These are phyloP conservation scores for Oophaga pumilio DNA, from an alignment of 2,113 vertebrate genomes.

Conservation along the genomic window DNA sequence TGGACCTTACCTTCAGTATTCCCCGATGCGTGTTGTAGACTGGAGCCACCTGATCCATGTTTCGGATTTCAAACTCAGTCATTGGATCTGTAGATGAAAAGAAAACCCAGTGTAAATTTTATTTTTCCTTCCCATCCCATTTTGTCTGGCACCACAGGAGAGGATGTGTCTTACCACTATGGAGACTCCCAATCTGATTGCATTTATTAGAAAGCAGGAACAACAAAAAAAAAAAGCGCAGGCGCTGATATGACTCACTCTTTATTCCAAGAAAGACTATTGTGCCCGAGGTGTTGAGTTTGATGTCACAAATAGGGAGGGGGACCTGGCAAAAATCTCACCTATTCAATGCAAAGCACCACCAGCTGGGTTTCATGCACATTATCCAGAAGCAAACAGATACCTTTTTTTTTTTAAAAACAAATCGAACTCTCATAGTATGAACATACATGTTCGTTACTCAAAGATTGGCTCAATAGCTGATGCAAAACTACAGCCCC, in stretches of 20 bases:
- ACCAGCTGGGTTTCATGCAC: background rate
- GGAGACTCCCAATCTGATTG: background rate
- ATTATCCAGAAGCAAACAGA: too few relatives aligned
- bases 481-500: too few relatives aligned
- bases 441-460: too few relatives aligned
- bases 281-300: background rate
- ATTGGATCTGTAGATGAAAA: slow-evolving; percentile 67
- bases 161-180: background rate
- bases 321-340: background rate
- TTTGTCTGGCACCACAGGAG: background rate
- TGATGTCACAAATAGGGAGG: background rate
- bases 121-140: background rate
- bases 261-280: background rate
- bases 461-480: background rate
- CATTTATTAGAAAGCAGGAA: background rate
- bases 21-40: slow-evolving; percentile 74
- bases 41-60: slow-evolving; percentile 85
- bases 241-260: background rate
- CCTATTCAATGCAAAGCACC: background rate
- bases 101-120: slow-evolving; percentile 3
- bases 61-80: slow-evolving; percentile 79
- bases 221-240: background rate
- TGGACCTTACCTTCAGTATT: slow-evolving; percentile 78
- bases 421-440: too few relatives aligned
- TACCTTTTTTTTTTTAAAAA: too few relatives aligned